phyloP scores from a whole-genome alignment of 2,888 invertebrate genomes.

The Lithophane leautieri region DNA sequence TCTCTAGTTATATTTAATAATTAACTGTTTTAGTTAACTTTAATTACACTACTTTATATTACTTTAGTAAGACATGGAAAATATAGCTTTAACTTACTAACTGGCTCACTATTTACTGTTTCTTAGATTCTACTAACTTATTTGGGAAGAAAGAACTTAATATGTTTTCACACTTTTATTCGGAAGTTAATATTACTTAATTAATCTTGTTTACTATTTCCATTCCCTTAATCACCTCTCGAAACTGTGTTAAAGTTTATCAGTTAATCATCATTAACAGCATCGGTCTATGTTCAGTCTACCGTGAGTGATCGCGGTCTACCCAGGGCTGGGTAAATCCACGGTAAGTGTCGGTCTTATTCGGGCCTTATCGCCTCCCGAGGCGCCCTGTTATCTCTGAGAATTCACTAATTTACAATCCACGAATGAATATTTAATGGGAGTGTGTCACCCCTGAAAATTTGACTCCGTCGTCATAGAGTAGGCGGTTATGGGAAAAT shows the following conservation, averaged over 20 bases:
- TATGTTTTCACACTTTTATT: background rate
- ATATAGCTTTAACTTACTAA: background rate
- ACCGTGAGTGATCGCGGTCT: conserved; percentile 63
- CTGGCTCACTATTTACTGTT: background rate
- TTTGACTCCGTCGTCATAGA: conserved; percentile 70
- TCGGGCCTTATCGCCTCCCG: conserved; percentile 75
- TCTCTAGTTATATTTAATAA: conserved; percentile 10
- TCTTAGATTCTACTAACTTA: background rate
- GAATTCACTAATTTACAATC: conserved; percentile 86
- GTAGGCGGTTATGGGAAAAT: conserved; percentile 62
- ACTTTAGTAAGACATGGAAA: background rate
- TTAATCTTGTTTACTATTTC: conserved; percentile 17
- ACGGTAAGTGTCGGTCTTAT: conserved; percentile 68
- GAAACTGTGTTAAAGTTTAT: conserved; percentile 51
- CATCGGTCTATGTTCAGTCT: conserved; percentile 53
- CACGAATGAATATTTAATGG: conserved; percentile 87
- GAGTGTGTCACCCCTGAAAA: conserved; percentile 85
- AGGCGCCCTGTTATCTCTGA: conserved; percentile 76
- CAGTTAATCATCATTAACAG: conserved; percentile 55
- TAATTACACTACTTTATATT: background rate
- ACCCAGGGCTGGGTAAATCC: conserved; percentile 69
- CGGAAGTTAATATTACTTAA: background rate
- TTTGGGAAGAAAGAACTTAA: background rate
- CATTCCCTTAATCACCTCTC: conserved; percentile 23
- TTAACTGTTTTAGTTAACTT: background rate